Evolutionary conservation across 2,888 invertebrate species (phyloP), one percentile per base, ranked within the genome.

Genomic region (Aphodius granarius): DNA sequence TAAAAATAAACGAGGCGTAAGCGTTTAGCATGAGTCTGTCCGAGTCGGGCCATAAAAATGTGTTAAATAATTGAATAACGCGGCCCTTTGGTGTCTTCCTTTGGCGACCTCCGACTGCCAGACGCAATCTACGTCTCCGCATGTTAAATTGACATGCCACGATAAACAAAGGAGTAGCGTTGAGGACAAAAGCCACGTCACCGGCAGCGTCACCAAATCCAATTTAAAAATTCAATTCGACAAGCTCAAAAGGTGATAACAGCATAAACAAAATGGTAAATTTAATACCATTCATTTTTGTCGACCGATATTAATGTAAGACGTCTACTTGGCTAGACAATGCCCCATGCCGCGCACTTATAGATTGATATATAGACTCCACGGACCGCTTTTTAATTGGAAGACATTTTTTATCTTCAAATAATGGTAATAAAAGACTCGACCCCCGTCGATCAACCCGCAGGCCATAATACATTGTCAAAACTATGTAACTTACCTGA

Each of bases 331-430:
- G 13, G 81, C 79, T 79, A 82, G 83, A 83, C 84, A 82, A 81
- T 82, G 85, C 84, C 83, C 80, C 87, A 85, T 82, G 86, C 85
- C 86, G 87, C 73, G 86, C 81, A 84, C 84, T 83, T 85, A 86
- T 86, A 86, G 86, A 86, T 86, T 87, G 86, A 86, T 86, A 86
- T 86, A 86, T 86, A 84, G 86, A 85, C 85, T 84, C 86, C 84
- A 85, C 86, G 85, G 86, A 86, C 83, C 82, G 83, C 85, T 85
- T 86, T 86, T 87, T 86, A 87, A 86, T 87, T 87, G 86, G 86
- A 86, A 86, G 85, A 86, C 84, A 86, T 86, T 86, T 86, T 86
- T 87, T 86, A 86, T 85, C 85, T 85, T 85, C 85, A 85, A 86
- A 85, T 79, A 79, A 79, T 75, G 73, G 77, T 73, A 83, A 83